phyloP scores from a whole-genome alignment of 2,888 invertebrate species.

The Diadegma fenestrale region DNA sequence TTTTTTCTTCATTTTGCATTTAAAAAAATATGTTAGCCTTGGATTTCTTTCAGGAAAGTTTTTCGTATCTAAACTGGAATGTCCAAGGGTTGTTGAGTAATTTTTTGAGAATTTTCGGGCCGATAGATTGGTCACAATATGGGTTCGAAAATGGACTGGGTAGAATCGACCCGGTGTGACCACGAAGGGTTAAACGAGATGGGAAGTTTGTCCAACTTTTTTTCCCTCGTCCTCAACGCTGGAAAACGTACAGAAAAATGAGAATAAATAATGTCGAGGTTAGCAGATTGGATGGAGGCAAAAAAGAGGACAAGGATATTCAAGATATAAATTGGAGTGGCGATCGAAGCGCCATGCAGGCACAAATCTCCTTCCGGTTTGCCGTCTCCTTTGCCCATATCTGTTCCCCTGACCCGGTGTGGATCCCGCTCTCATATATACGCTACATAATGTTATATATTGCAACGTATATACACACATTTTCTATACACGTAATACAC shows the following conservation, averaged over 20 bases:
- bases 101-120: no score
- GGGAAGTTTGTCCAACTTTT: not conserved
- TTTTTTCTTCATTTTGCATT: no score
- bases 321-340: not conserved
- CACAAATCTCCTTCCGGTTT: slow-evolving; percentile 46
- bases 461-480: not conserved
- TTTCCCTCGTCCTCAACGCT: not conserved
- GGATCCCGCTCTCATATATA: slow-evolving; percentile 32
- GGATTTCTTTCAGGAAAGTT: no score
- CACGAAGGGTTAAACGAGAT: no score
- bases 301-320: slow-evolving; percentile 12
- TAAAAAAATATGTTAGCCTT: no score
- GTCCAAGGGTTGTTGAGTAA: no score
- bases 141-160: no score
- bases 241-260: not conserved
- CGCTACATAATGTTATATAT: not conserved
- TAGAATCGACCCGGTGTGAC: no score
- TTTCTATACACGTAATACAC: not conserved
- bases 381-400: slow-evolving; percentile 41
- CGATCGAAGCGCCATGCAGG: slow-evolving; percentile 17
- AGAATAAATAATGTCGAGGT: not conserved
- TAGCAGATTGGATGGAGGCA: not conserved
- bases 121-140: no score
- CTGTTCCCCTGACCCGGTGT: slow-evolving; percentile 63
- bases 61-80: no score